A percentile compares a stretch with the other conserved stretches of the same genome.
These are phyloP conservation scores for Elaphurus davidianus DNA, from an alignment of 2,113 vertebrate species.

Conservation along the genomic window DNA sequence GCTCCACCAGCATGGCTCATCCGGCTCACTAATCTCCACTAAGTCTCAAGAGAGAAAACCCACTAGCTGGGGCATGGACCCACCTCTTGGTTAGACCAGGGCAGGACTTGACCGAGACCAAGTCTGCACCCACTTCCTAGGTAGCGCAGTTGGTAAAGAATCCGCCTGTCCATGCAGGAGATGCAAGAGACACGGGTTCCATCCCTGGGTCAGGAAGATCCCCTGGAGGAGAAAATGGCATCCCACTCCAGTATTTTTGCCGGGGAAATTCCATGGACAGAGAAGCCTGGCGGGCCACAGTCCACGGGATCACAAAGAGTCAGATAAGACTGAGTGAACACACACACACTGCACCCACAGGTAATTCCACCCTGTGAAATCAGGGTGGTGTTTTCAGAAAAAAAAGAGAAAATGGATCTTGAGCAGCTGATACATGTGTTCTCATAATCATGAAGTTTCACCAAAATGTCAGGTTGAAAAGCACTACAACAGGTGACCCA, in stretches of 20 bases:
- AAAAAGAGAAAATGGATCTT: not conserved
- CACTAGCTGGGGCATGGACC: not conserved
- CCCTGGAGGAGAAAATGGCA: not conserved
- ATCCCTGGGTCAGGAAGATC: not conserved
- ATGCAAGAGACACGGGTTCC: not conserved
- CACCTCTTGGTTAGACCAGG: not conserved
- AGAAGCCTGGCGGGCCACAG: not conserved
- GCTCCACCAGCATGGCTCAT: not conserved
- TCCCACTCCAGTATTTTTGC: not conserved
- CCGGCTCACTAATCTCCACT: not conserved
- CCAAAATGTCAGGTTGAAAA: not conserved
- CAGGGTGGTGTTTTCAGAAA: not conserved
- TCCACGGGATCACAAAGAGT: not conserved
- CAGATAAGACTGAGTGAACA: accelerated
- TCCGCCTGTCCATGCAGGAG: not conserved
- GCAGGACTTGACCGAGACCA: not conserved
- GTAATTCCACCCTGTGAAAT: not conserved
- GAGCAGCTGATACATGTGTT: too few species aligned
- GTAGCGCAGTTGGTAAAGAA: not conserved
- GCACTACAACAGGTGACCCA: not conserved
- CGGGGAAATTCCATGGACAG: not conserved
- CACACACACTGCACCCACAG: not conserved
- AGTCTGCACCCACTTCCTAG: not conserved
- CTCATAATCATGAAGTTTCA: not conserved
- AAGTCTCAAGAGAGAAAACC: not conserved